Conservation (phyloP, 2,888 invertebrate species). For the Tipula unca region DNA sequence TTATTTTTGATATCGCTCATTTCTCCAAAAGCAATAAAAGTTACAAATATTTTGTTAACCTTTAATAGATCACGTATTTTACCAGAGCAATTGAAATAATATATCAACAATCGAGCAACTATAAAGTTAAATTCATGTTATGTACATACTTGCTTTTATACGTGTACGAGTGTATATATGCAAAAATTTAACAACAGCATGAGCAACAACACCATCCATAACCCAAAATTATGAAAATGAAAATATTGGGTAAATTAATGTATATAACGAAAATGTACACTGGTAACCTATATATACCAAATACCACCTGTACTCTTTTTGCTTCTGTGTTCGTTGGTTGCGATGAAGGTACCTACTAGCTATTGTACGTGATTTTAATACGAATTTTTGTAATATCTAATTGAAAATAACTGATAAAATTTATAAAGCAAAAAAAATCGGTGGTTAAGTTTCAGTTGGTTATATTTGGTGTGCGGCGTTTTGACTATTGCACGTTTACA, state of each 20-base stretch:
- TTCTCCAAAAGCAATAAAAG: neutral
- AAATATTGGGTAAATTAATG: neutral
- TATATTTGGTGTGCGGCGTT: neutral
- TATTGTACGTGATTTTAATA: neutral
- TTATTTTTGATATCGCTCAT: neutral
- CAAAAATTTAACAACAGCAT: neutral
- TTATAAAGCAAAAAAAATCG: neutral
- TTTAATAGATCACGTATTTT: neutral
- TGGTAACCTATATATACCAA: neutral
- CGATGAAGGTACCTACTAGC: neutral
- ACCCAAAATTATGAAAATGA: neutral
- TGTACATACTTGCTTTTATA: too few species aligned
- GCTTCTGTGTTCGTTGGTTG: neutral
- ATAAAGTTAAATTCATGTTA: neutral
- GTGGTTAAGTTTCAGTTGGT: neutral
- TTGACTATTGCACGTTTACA: neutral
- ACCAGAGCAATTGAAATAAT: neutral
- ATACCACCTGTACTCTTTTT: neutral
- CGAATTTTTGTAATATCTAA: neutral
- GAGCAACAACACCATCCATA: neutral
- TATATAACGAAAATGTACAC: neutral
- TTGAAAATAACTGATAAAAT: neutral
- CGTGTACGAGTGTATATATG: neutral
- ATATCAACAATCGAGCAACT: neutral
- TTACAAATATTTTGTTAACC: neutral